These are phyloP conservation scores for Cantharis flavilabris DNA, from an alignment of 2,888 invertebrate species.

Conservation along the genomic window DNA sequence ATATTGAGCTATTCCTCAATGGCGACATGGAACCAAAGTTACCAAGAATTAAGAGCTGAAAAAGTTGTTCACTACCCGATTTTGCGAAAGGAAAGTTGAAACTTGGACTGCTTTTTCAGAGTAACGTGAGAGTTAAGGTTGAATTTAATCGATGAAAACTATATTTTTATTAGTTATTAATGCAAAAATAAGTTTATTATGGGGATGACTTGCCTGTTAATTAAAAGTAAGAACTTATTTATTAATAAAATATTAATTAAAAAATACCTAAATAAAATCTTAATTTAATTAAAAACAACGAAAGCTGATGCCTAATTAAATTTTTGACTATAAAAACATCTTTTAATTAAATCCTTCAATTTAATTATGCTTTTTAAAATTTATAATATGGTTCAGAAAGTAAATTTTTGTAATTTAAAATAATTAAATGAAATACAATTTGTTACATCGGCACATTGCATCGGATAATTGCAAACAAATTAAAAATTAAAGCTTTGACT, in stretches of 20 bases:
- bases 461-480: background rate
- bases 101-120: too few relatives aligned
- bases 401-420: background rate
- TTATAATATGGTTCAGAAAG: background rate
- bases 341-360: background rate
- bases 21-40: background rate
- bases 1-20: background rate
- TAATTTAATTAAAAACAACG: background rate
- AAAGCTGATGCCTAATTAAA: background rate
- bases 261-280: background rate
- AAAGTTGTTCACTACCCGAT: background rate
- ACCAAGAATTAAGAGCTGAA: background rate
- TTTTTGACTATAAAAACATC: background rate
- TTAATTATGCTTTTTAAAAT: background rate
- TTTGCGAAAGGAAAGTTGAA: background rate
- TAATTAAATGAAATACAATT: background rate
- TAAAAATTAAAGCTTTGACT: background rate
- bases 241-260: background rate
- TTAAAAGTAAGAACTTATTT: background rate
- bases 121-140: too few relatives aligned
- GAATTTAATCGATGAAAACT: too few relatives aligned
- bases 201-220: background rate
- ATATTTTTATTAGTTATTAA: too few relatives aligned
- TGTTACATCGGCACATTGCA: background rate
- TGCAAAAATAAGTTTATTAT: too few relatives aligned